phyloP scores from a whole-genome alignment of 2,797 vertebrate species.

The Toxotes lorentzi region DNA sequence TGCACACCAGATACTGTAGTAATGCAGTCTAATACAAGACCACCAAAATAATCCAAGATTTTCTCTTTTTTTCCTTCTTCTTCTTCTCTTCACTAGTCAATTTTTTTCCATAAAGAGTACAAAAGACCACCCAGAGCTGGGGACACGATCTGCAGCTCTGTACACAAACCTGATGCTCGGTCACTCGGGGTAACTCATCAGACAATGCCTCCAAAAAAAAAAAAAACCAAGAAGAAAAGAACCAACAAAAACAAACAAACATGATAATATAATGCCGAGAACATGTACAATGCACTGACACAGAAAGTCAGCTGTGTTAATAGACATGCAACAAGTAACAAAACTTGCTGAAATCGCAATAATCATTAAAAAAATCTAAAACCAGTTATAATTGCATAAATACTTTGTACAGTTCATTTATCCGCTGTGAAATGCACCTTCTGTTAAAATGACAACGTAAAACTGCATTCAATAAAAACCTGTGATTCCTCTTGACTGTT shows the following conservation, averaged over 20 bases:
- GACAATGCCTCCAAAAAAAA: constrained; percentile 80
- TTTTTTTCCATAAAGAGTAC: constrained; percentile 88
- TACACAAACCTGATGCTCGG: constrained; percentile 90
- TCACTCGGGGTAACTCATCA: constrained; percentile 75
- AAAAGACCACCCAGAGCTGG: constrained; percentile 91
- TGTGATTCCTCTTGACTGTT: constrained; percentile 73
- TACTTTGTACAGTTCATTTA: constrained; percentile 97
- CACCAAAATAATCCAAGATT: constrained; percentile 88
- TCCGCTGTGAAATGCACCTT: constrained; percentile 89
- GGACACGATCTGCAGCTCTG: constrained; percentile 87
- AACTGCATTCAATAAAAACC: constrained; percentile 81
- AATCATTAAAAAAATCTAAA: constrained; percentile 95
- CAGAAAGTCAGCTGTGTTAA: constrained; percentile 99
- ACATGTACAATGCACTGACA: constrained; percentile 99
- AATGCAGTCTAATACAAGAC: constrained; percentile 95
- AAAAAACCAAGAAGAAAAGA: constrained; percentile 3
- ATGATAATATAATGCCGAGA: constrained; percentile 70
- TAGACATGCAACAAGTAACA: constrained; percentile 99
- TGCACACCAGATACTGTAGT: constrained; percentile 94
- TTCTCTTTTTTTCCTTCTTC: constrained; percentile 29
- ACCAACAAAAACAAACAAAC: constrained; percentile 53
- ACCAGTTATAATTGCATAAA: constrained; percentile 97
- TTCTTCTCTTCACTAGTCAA: constrained; percentile 63
- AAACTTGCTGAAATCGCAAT: constrained; percentile 98
- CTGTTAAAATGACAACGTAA: constrained; percentile 87